phyloP scores from a whole-genome alignment of 2,888 invertebrate genomes.

The Rhagium mordax region DNA sequence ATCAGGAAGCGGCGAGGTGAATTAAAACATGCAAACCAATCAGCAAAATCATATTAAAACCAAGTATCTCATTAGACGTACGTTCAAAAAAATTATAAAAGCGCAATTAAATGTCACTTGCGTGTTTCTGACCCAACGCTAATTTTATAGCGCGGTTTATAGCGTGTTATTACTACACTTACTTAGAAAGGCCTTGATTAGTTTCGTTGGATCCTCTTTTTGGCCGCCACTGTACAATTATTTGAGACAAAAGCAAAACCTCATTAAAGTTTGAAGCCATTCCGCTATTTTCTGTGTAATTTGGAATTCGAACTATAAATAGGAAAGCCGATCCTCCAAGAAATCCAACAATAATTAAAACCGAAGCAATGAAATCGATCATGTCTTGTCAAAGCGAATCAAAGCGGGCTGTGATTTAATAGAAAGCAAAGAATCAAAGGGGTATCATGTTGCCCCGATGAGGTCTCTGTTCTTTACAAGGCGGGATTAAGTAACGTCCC shows the following conservation, averaged over 20 bases:
- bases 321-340: not conserved
- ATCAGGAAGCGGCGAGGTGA: not conserved
- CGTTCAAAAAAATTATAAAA: not conserved
- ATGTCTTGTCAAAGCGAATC: conserved; percentile 23
- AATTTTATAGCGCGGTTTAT: not conserved
- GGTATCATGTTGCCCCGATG: conserved; percentile 33
- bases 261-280: not conserved
- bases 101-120: not conserved
- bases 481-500: conserved; percentile 28
- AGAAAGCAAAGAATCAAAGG: conserved; percentile 37
- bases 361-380: conserved; percentile 29
- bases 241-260: no score
- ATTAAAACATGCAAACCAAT: not conserved
- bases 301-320: not conserved
- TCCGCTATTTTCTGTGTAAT: not conserved
- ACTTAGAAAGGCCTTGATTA: not conserved
- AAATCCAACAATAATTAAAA: conserved; percentile 14
- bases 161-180: not conserved
- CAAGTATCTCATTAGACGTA: not conserved
- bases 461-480: conserved; percentile 26
- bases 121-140: not conserved
- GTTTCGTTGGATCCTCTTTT: no score
- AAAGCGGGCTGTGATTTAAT: conserved; percentile 22
- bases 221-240: no score
- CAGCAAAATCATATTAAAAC: not conserved